phyloP scores from a whole-genome alignment of 1,140 invertebrate species.

The Aphidius gifuensis region DNA sequence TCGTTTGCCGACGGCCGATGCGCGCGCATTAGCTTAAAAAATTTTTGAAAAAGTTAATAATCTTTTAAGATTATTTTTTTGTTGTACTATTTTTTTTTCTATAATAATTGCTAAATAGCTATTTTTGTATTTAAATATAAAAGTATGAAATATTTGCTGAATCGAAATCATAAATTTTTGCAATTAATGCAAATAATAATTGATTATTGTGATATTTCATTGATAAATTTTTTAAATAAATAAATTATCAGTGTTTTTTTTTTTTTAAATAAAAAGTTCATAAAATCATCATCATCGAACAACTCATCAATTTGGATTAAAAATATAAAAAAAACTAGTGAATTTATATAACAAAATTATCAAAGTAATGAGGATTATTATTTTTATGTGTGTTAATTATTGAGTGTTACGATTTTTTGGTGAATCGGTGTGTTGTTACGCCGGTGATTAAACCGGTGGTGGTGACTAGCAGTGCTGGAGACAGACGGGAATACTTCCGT shows the following conservation, averaged over 20 bases:
- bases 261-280: too few relatives aligned
- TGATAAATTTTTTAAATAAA: not conserved
- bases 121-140: not conserved
- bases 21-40: constrained; percentile 24
- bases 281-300: not conserved
- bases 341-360: not conserved
- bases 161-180: not conserved
- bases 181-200: not conserved
- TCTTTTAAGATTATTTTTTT: too few relatives aligned
- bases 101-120: not conserved
- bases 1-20: constrained; percentile 33
- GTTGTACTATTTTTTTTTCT: too few relatives aligned
- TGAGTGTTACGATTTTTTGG: not conserved
- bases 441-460: constrained; percentile 11
- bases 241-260: not conserved
- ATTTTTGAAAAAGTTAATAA: constrained; percentile 10
- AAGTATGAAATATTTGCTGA: not conserved
- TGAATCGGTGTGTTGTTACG: not conserved
- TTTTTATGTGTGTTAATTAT: not conserved
- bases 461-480: constrained; percentile 27
- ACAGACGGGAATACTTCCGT: constrained; percentile 27
- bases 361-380: not conserved
- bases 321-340: constrained; percentile 1
- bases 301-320: constrained; percentile 16
- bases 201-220: not conserved